A percentile compares a stretch with the other conserved stretches of the same genome.
These are phyloP conservation scores for Tamandua tetradactyla DNA, from an alignment of 2,797 vertebrate genomes.

Conservation along the genomic window DNA sequence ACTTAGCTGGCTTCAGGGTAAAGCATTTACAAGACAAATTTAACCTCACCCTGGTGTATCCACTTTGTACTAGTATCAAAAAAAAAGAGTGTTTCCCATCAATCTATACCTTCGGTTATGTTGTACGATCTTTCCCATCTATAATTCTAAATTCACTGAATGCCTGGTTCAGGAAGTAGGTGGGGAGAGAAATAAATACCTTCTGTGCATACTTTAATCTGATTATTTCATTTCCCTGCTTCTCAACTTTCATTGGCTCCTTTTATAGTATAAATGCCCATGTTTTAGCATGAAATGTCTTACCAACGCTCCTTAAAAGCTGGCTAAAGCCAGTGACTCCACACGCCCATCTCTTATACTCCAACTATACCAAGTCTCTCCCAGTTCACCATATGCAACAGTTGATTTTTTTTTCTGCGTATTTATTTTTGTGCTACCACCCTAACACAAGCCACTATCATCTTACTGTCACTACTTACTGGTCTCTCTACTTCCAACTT, in stretches of 20 bases:
- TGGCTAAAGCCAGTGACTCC: too few species aligned
- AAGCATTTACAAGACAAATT: conserved; percentile 38
- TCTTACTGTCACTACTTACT: background rate
- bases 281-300: background rate
- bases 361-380: background rate
- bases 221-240: background rate
- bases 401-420: background rate
- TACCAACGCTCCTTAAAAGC: background rate
- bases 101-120: background rate
- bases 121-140: background rate
- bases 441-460: background rate
- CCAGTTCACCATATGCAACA: background rate
- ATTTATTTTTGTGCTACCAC: background rate
- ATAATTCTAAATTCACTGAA: conserved; percentile 35
- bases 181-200: background rate
- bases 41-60: background rate
- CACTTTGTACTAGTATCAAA: background rate
- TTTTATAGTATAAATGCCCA: background rate
- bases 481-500: background rate
- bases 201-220: background rate
- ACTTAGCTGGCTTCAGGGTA: background rate
- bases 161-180: background rate
- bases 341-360: background rate
- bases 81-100: background rate
- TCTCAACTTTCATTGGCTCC: background rate